phyloP scores from a whole-genome alignment of 92 coral and sea anemone genomes.

The Porites lobata region DNA sequence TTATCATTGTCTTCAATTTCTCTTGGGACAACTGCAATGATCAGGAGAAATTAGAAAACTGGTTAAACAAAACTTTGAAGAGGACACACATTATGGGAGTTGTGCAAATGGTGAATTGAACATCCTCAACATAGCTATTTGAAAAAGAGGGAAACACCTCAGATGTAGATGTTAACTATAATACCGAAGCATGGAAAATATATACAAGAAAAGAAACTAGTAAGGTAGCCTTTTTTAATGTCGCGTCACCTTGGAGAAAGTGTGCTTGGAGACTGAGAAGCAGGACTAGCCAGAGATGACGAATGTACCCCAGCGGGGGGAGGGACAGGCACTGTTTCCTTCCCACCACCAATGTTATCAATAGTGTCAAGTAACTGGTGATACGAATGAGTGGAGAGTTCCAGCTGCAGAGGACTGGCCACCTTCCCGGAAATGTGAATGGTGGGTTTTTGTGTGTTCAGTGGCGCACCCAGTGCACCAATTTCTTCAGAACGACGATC shows the following conservation, averaged over 20 bases:
- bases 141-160: too few relatives aligned
- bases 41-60: too few relatives aligned
- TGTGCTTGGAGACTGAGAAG: constrained; percentile 70
- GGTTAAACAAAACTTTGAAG: too few relatives aligned
- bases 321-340: constrained; percentile 50
- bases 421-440: constrained; percentile 86
- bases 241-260: constrained; percentile 74
- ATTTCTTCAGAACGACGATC: constrained; percentile 85
- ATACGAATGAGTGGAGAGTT: constrained; percentile 91
- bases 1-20: too few relatives aligned
- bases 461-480: constrained; percentile 54
- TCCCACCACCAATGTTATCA: constrained; percentile 89
- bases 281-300: constrained; percentile 41
- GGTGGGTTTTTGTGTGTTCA: constrained; percentile 69
- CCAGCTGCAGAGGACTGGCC: constrained; percentile 88
- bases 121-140: too few relatives aligned
- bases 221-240: not conserved
- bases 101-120: too few relatives aligned
- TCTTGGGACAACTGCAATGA: too few relatives aligned
- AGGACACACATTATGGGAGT: too few relatives aligned
- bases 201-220: too few relatives aligned
- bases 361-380: constrained; percentile 83
- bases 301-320: constrained; percentile 47
- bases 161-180: too few relatives aligned
- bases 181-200: too few relatives aligned